Evolutionary conservation across 2,888 invertebrate genomes (phyloP), one percentile per base, ranked within the genome.

Genomic region (Andrena marginata): DNA sequence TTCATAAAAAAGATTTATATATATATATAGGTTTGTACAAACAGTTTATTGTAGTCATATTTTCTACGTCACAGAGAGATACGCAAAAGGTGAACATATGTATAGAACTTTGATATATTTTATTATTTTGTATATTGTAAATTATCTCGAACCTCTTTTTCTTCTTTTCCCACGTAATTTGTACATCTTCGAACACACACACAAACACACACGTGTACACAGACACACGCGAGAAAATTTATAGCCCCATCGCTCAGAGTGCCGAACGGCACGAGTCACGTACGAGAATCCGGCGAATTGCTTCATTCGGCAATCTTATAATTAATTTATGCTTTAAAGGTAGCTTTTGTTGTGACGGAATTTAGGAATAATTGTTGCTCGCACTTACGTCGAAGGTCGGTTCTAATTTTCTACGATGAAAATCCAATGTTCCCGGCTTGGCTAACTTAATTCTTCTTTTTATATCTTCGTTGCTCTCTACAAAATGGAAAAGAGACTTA

Each of bases 51-150:
- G 65, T 82, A 79, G 82, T 73, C 64, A 68, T 84, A 68, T 84
- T 84, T 84, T 84, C 71, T 84, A 78, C 59, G 82, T 75, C 78
- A 75, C 67, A 35, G 69, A 64, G 72, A 70, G 59, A 73, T 60
- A 82, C 49, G 67, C 33, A 72, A 63, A 60, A 64, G 77, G 26
- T 84, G 85, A 87, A 70, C 65, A 78, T 82, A 81, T 73, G 85
- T 85, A 75, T 80, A 86, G 73, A 80, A 59, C 70, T 80, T 68
- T 68, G 60, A 84, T 85, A 85, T 85, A 68, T 86, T 87, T 85
- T 81, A 83, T 84, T 84, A 82, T 79, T 84, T 87, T 82, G 70
- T 85, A 85, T 23, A 85, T 80, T 84, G 83, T 85, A 77, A 80
- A 79, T 85, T 85, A 82, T 70, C 62, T 65, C 23, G n/a, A 54